phyloP scores from a whole-genome alignment of 2,888 invertebrate species.

The Cataglyphis albicans region DNA sequence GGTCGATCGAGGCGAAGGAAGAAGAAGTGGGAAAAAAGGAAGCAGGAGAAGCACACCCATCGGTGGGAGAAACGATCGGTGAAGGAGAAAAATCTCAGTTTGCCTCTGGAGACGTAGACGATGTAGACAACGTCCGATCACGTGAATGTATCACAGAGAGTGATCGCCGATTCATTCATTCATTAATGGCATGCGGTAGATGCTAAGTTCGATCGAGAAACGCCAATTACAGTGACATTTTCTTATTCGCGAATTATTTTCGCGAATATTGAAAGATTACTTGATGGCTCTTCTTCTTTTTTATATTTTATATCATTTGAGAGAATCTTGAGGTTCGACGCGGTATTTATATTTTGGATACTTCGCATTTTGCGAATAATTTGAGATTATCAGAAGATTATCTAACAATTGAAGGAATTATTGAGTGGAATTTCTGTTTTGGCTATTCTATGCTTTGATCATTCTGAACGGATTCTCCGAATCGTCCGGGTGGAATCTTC shows the following conservation, averaged over 20 bases:
- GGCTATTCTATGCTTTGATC: too few species aligned
- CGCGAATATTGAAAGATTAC: background rate
- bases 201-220: background rate
- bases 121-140: conserved; percentile 18
- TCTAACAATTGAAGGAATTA: background rate
- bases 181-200: conserved; percentile 4
- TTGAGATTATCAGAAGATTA: background rate
- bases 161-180: conserved; percentile 29
- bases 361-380: background rate
- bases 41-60: background rate
- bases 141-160: conserved; percentile 11
- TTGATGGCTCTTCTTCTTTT: background rate
- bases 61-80: conserved; percentile 25
- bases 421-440: background rate
- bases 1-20: background rate
- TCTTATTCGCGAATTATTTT: conserved; percentile 6
- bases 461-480: background rate
- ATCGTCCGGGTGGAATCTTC: background rate
- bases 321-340: background rate
- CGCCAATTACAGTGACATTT: background rate
- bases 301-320: background rate
- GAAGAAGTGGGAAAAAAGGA: conserved; percentile 36
- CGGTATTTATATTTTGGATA: conserved; percentile 4
- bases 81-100: conserved; percentile 33
- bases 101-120: conserved; percentile 6